Evolutionary conservation across 2,113 vertebrate genomes (phyloP), one percentile per base, ranked within the genome.

Genomic region (Corythoichthys haematopterus): DNA sequence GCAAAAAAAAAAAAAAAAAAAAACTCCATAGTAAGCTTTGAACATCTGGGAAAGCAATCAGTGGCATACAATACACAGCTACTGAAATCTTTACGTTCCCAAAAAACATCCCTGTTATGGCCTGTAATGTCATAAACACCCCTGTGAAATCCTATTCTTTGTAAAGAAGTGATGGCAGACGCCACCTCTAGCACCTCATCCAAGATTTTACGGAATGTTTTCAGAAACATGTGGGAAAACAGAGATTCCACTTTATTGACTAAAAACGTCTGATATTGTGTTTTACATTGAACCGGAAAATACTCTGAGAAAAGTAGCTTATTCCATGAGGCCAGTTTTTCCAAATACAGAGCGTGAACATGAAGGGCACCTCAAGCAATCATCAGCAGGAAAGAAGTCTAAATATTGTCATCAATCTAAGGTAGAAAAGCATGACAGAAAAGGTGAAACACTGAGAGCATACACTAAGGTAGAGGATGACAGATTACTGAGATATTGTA

Each of bases 1-100:
- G 15, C 64, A 68, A 56, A 68, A 75, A 72, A 74, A 52, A 56
- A 68, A 75, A 72, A 74, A 52, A 67, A 28, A 33, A 65, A 50
- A 14, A 11, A 45, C 77, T 46, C 56, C 45, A 4, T 33, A n/a
- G 11, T 45, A 55, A 80, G 69, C 71, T 38, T 71, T 38, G 3
- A 76, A 77, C 77, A 83, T 87, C 83, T 84, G 85, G 77, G 82
- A 85, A 83, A 82, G 52, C 70, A 66, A 74, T 86, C n/a, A 6
- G 75, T 65, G 37, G 51, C 61, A 43, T 59, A 63, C 20, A 75
- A 59, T 62, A 73, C 37, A 5, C 10, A 46, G 57, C 59, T 70
- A 55, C 71, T 50, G 52, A 59, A 13, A 77, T 79, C 76, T 74
- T 67, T 71, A 66, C 47, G 20, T 68, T 68, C 28, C 66, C 73